Evolutionary conservation across 2,797 vertebrate genomes (phyloP), one percentile per base, ranked within the genome.

Genomic region (Sylvilagus floridanus): DNA sequence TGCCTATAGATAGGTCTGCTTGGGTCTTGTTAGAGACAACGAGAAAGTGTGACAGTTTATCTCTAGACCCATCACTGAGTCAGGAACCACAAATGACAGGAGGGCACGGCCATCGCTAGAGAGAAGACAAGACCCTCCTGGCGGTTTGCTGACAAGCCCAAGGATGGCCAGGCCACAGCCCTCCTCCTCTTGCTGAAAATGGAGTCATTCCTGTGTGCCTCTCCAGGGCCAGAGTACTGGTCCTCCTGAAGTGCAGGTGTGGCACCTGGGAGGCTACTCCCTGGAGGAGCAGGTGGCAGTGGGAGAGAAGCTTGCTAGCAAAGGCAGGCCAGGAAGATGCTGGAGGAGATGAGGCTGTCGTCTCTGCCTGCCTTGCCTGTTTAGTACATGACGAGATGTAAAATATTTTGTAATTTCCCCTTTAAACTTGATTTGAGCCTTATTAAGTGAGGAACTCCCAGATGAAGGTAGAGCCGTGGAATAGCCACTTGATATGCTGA

Each of bases 401-500:
- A 73, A 78, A 32, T 50, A 42, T 69, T 86, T 71, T 60, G 84
- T 32, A 26, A 85, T 93, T 97, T 96, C 60, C 76, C 87, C 66
- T 81, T 79, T 5, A 96, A 97, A 97, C 91, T 97, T 95, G 96
- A 94, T 96, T 95, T 94, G 93, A 96, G 91, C 94, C 95, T 97
- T 95, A 93, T 94, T 92, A 97, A 93, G 95, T 71, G 63, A 93
- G 96, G 92, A 96, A 68, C 78, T 97, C 97, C 97, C 97, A 76
- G 35, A 84, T 91, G 96, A 88, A 97, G 96, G 78, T 88, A 89
- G 93, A 96, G 96, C 95, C 87, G 91, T 94, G 24, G 91, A 94
- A 78, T 93, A 95, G 96, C 97, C 96, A 90, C 97, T 98, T 93
- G 92, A 95, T 96, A 96, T 97, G 97, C 97, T 91, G 97, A 97